Evolutionary conservation across 2,888 invertebrate genomes (phyloP), one percentile per base, ranked within the genome.

Genomic region (Philhelius pedissequus): DNA sequence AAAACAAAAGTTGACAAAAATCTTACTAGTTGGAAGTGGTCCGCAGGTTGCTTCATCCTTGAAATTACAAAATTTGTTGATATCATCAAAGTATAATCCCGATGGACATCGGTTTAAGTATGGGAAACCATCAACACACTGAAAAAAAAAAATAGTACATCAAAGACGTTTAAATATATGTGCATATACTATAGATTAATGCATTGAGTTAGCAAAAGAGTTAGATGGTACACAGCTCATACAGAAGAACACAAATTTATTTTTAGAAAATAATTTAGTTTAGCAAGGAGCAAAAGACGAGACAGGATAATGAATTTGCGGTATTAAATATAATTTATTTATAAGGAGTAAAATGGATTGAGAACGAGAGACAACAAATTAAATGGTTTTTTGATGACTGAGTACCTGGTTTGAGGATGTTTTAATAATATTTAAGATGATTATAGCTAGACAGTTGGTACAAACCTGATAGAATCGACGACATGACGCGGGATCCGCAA

Each of bases 91-190:
- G 91, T 96, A 96, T 62, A 98, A 93, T 74, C 97, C 96, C 3
- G 97, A 96, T 11, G 97, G 98, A 91, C 97, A 98, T 89, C 96
- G 94, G 91, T 96, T 97, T 88, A 96, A 88, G 90, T 97, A 97
- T 1, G 97, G 97, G 90, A 94, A 96, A 79, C 96, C 96, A 92
- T 97, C 97, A 69, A 97, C 97, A 91, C 97, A 98, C 97, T 97
- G 92, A 18, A 87, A 75, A 9, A 45, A 48, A 71, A 4, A 64
- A 64, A 9, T 20, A 20, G n/a, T 11, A 38, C n/a, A 22, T 32
- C 3, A 35, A 20, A 48, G 7, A 35, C 48, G 27, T 35, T 13
- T 9, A 0, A 40, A 13, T 8, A 27, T 27, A 18, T 18, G 7
- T 11, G 35, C 18, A n/a, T 4, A 11, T 45, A 18, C 15, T 9